phyloP scores from a whole-genome alignment of 2,888 invertebrate genomes.

The Thymelicus lineola region DNA sequence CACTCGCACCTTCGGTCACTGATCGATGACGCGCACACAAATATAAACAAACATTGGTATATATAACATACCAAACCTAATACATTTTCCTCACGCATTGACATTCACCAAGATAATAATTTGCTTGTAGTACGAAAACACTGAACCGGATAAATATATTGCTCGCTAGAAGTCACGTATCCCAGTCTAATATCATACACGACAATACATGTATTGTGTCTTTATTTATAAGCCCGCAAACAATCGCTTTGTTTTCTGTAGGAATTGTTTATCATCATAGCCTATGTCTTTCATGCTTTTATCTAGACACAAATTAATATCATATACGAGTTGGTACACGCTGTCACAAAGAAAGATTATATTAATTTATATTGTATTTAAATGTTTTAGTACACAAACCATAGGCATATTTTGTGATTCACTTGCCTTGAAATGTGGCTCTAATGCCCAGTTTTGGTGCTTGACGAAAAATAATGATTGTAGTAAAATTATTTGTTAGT shows the following conservation, averaged over 20 bases:
- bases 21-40: too few species aligned
- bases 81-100: too few species aligned
- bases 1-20: too few species aligned
- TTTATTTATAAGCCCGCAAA: background rate
- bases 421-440: too few species aligned
- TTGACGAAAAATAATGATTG: too few species aligned
- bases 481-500: too few species aligned
- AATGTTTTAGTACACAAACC: too few species aligned
- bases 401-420: too few species aligned
- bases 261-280: constrained; percentile 3
- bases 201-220: constrained; percentile 12
- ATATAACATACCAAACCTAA: too few species aligned
- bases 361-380: background rate
- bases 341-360: background rate
- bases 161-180: constrained; percentile 8
- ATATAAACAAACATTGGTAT: too few species aligned
- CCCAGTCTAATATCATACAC: background rate
- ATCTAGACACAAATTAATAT: background rate
- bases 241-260: constrained; percentile 11
- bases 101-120: background rate
- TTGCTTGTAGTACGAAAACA: background rate
- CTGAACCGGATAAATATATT: background rate
- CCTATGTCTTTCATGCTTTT: background rate
- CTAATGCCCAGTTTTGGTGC: too few species aligned
- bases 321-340: too few species aligned